Evolutionary conservation across 1,140 invertebrate genomes (phyloP).

Genomic region (Drosophila fuyamai): DNA sequence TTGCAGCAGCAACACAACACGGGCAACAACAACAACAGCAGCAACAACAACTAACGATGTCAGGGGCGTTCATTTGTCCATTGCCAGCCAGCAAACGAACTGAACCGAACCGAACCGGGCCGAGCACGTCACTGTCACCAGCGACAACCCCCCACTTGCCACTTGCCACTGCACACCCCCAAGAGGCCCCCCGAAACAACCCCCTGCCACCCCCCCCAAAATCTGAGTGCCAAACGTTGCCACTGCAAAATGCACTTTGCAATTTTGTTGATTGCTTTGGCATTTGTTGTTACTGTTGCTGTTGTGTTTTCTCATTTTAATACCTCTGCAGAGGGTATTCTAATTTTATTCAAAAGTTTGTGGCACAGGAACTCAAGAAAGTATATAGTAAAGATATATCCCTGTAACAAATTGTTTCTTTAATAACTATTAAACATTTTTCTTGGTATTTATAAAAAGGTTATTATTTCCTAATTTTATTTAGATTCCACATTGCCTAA

Average conservation of each 20-base stretch:
- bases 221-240: constrained; percentile 72
- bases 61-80: constrained; percentile 82
- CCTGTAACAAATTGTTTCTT: too few species aligned
- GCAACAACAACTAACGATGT: constrained; percentile 70
- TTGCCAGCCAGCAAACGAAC: constrained; percentile 70
- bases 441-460: too few species aligned
- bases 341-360: background rate
- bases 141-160: constrained; percentile 39
- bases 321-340: constrained; percentile 17
- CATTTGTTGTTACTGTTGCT: constrained; percentile 70
- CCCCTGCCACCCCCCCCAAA: constrained; percentile 14
- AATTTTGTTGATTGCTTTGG: constrained; percentile 81
- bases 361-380: background rate
- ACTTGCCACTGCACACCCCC: constrained; percentile 5
- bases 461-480: too few species aligned
- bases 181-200: constrained; percentile 3
- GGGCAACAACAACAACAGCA: constrained; percentile 18
- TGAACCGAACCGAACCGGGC: constrained; percentile 70
- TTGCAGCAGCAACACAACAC: constrained; percentile 29
- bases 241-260: constrained; percentile 80
- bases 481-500: background rate
- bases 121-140: constrained; percentile 79
- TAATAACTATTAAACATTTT: too few species aligned
- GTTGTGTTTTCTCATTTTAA: constrained; percentile 12
- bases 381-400: background rate